phyloP scores from a whole-genome alignment of 1,140 invertebrate genomes.

The Chrysomallon squamiferum region DNA sequence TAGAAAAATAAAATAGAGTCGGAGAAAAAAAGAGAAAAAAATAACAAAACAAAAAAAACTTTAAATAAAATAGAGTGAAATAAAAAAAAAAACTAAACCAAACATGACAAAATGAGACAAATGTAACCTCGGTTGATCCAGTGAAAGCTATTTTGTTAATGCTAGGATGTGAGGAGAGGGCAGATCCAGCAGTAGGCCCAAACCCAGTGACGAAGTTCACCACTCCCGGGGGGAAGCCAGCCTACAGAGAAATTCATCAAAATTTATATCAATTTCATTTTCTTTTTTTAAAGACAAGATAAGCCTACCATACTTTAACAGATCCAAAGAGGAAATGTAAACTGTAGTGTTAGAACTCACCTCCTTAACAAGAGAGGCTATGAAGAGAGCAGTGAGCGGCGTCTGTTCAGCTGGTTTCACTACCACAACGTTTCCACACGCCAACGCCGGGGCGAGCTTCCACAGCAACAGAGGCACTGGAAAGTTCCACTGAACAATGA shows the following conservation, averaged over 20 bases:
- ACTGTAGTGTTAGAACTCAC: too few relatives aligned
- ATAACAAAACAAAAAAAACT: too few relatives aligned
- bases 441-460: constrained; percentile 70
- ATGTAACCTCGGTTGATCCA: constrained; percentile 80
- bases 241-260: constrained; percentile 49
- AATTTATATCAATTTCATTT: not conserved
- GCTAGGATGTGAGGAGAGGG: constrained; percentile 32
- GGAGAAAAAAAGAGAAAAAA: too few relatives aligned
- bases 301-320: not conserved
- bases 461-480: constrained; percentile 60
- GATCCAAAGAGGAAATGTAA: too few relatives aligned
- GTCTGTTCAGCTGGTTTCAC: constrained; percentile 73
- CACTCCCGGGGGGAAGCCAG: constrained; percentile 84
- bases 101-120: too few relatives aligned
- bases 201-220: constrained; percentile 83
- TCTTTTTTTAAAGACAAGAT: not conserved
- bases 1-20: too few relatives aligned
- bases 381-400: constrained; percentile 36
- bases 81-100: too few relatives aligned
- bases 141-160: constrained; percentile 77
- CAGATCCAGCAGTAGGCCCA: constrained; percentile 78
- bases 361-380: constrained; percentile 39
- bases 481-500: constrained; percentile 71
- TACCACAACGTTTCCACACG: constrained; percentile 70
- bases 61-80: too few relatives aligned